Base-by-base conservation (phyloP, 2,888 invertebrate species). In the Macropis europaea region DNA sequence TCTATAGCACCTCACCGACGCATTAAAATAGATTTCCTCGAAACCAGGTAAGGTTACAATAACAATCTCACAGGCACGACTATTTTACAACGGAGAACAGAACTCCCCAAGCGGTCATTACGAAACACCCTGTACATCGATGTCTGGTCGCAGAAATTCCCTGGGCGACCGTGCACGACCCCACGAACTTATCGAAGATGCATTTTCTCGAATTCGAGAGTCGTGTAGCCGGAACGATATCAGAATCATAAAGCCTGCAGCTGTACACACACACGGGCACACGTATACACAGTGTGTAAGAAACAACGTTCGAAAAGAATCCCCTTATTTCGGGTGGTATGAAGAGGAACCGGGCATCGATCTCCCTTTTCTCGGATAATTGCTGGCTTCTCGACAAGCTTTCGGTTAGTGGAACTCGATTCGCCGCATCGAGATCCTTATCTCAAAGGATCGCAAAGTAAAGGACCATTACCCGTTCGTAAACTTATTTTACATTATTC, bases 401-500 rank as follows among this genome's bases (percentile, higher is more conserved):
- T 53, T 54, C 60, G 69, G 38, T 30, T 45, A 47, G 59, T 34
- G 48, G 60, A 50, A 60, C 53, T 60, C 54, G 63, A 68, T 50
- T 53, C 53, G 40, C 62, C 62, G 62, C 28, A 30, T 7, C 52
- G 34, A 70, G 70, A 67, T 67, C 43, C 48, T 59, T 70, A 70
- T 70, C 69, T 34, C 48, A 52, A 61, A 66, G 70, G 61, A 67
- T 53, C 62, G 47, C 62, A 47, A 67, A 40, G 53, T 60, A 48
- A 50, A 66, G 56, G 56, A 48, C 50, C 54, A 64, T 64, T 64
- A 64, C 48, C 48, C 48, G 48, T 45, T 43, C 67, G 66, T 50
- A 66, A 68, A 68, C 68, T 66, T 68, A 68, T 57, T 68, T 68
- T 50, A 26, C 56, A 38, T 68, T 66, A 68, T 56, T 57, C 56